A percentile compares a stretch with the other conserved stretches of the same genome.
phyloP scores from a whole-genome alignment of 2,888 invertebrate genomes.

The Venusia cambrica region DNA sequence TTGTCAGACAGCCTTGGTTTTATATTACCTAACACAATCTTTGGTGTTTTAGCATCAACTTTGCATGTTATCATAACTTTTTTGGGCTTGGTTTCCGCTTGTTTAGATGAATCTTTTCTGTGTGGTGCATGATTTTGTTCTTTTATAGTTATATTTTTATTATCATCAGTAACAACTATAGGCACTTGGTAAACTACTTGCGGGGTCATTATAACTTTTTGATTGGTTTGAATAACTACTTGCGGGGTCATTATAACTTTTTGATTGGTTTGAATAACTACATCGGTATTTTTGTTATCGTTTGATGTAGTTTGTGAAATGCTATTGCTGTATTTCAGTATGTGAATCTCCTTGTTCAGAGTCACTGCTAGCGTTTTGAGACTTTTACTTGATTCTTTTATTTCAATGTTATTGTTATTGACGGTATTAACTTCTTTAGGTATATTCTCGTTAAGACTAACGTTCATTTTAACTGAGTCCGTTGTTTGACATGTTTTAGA shows the following conservation, averaged over 20 bases:
- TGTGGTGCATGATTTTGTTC: slow-evolving; percentile 44
- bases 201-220: slow-evolving; percentile 61
- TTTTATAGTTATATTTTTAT: slow-evolving; percentile 41
- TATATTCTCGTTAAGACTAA: slow-evolving; percentile 52
- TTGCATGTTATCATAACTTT: slow-evolving; percentile 63
- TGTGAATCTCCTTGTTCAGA: slow-evolving; percentile 52
- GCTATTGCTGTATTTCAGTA: slow-evolving; percentile 57
- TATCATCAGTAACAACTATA: slow-evolving; percentile 56
- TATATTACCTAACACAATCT: slow-evolving; percentile 63
- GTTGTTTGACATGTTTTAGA: slow-evolving; percentile 45
- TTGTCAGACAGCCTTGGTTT: no score
- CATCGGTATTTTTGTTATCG: slow-evolving; percentile 49
- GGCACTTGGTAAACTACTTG: slow-evolving; percentile 71
- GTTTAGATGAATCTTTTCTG: slow-evolving; percentile 49
- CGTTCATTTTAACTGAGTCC: slow-evolving; percentile 44
- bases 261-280: slow-evolving; percentile 51
- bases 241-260: slow-evolving; percentile 62
- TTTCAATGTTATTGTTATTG: slow-evolving; percentile 27
- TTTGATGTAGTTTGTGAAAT: slow-evolving; percentile 50
- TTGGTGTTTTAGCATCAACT: slow-evolving; percentile 62
- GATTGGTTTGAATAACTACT: slow-evolving; percentile 50
- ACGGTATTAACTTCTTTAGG: slow-evolving; percentile 21
- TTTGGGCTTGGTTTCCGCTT: slow-evolving; percentile 53
- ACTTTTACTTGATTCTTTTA: slow-evolving; percentile 30
- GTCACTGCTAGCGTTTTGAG: slow-evolving; percentile 35